phyloP scores from a whole-genome alignment of 2,888 invertebrate species.

The Danaus chrysippus region DNA sequence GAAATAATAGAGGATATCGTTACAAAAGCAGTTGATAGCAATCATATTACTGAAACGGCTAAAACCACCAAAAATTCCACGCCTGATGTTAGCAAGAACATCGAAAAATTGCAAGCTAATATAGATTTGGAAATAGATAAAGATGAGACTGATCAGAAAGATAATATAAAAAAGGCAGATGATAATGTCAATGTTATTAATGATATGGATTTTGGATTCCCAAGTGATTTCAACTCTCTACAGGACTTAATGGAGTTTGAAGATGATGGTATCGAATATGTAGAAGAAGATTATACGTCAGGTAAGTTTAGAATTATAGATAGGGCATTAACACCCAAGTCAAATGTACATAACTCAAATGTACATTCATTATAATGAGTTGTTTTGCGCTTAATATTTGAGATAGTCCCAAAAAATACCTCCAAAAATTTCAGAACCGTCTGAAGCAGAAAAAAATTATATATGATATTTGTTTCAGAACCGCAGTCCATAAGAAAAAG shows the following conservation, averaged over 20 bases:
- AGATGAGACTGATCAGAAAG: not conserved
- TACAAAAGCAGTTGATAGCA: constrained; percentile 35
- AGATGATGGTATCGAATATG: constrained; percentile 45
- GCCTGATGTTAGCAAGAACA: constrained; percentile 5
- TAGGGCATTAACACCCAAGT: too few species aligned
- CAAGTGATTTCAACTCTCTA: constrained; percentile 32
- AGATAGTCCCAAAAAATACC: too few species aligned
- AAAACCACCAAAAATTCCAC: not conserved
- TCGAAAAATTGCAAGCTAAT: constrained; percentile 1
- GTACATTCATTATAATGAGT: too few species aligned
- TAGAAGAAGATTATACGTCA: constrained; percentile 38
- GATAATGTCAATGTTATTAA: not conserved
- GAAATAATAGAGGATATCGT: constrained; percentile 15
- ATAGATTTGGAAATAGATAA: not conserved
- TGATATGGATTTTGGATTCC: constrained; percentile 6
- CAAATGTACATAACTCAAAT: too few species aligned
- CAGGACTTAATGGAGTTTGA: constrained; percentile 53
- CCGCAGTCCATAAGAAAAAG: too few species aligned
- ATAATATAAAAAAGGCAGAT: not conserved
- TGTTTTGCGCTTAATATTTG: too few species aligned
- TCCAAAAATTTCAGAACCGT: too few species aligned
- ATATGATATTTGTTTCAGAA: too few species aligned
- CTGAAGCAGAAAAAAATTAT: too few species aligned
- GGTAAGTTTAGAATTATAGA: constrained; percentile 18
- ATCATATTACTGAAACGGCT: not conserved